A percentile compares a stretch with the other conserved stretches of the same genome.
phyloP scores from a whole-genome alignment of 2,888 invertebrate genomes.

The Onthophagus sagittarius region DNA sequence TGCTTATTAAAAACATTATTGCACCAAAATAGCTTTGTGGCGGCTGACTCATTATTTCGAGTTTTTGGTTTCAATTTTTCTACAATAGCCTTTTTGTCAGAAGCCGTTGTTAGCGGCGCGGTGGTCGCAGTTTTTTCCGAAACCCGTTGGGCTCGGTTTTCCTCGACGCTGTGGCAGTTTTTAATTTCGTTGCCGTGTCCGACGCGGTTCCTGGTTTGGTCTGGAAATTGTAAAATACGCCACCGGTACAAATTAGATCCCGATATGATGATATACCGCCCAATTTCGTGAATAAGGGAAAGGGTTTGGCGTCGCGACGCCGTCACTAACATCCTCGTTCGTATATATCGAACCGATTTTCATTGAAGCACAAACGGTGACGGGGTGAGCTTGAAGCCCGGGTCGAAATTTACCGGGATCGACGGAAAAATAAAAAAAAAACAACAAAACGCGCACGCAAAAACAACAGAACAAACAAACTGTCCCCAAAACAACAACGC shows the following conservation, averaged over 20 bases:
- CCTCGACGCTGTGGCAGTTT: conserved; percentile 5
- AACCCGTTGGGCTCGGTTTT: background rate
- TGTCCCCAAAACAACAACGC: conserved; percentile 13
- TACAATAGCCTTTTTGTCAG: background rate
- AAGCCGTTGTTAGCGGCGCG: background rate
- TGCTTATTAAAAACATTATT: background rate
- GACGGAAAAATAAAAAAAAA: background rate
- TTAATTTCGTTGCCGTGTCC: conserved; percentile 12
- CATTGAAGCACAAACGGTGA: background rate
- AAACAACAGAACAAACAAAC: conserved; percentile 9
- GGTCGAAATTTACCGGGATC: background rate
- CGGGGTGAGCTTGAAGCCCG: background rate
- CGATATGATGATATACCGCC: conserved; percentile 7
- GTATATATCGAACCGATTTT: background rate
- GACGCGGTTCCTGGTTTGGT: background rate
- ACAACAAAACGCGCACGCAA: background rate
- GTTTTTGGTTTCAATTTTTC: conserved; percentile 11
- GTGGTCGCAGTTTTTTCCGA: conserved; percentile 1
- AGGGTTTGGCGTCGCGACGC: background rate
- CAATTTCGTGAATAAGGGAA: conserved; percentile 3
- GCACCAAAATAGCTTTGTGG: conserved; percentile 3
- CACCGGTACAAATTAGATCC: conserved; percentile 10
- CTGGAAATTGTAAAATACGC: conserved; percentile 4
- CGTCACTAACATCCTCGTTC: background rate
- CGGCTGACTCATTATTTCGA: background rate